phyloP scores from a whole-genome alignment of 92 coral and sea anemone genomes.

The Galaxea fascicularis region DNA sequence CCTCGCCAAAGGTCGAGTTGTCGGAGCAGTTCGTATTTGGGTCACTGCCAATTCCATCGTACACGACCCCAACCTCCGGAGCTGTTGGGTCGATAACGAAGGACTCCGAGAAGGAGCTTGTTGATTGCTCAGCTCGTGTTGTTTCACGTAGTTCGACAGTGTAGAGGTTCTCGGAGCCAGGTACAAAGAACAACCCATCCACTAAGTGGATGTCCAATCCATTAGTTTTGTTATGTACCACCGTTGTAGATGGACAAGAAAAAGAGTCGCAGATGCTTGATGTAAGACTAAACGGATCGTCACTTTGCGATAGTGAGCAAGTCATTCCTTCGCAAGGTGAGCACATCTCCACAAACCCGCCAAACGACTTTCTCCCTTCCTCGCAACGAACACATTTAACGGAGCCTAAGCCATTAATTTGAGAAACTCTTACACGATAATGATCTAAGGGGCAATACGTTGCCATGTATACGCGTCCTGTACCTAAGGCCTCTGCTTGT shows the following conservation, averaged over 20 bases:
- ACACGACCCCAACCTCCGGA: constrained; percentile 87
- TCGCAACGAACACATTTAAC: constrained; percentile 84
- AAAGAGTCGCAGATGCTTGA: constrained; percentile 61
- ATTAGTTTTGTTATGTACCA: constrained; percentile 57
- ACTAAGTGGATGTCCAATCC: constrained; percentile 54
- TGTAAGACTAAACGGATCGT: constrained; percentile 77
- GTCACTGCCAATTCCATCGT: constrained; percentile 95
- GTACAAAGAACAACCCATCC: constrained; percentile 79
- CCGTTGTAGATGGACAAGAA: constrained; percentile 53
- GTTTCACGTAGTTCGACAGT: constrained; percentile 77
- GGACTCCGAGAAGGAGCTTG: constrained; percentile 74
- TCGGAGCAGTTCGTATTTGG: constrained; percentile 84
- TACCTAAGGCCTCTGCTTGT: constrained; percentile 74
- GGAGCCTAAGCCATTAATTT: constrained; percentile 59
- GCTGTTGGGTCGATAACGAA: constrained; percentile 91
- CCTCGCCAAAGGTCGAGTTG: constrained; percentile 90
- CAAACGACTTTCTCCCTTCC: constrained; percentile 79
- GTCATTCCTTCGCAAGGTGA: constrained; percentile 60
- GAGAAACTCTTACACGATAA: constrained; percentile 66
- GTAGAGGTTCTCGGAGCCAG: constrained; percentile 78
- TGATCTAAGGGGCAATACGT: constrained; percentile 85
- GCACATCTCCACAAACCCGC: constrained; percentile 85
- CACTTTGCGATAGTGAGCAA: constrained; percentile 60
- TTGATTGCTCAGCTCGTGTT: constrained; percentile 80
- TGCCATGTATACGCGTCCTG: constrained; percentile 87